Conservation (phyloP, 2,797 vertebrate species). For the Eulemur rubriventer region DNA sequence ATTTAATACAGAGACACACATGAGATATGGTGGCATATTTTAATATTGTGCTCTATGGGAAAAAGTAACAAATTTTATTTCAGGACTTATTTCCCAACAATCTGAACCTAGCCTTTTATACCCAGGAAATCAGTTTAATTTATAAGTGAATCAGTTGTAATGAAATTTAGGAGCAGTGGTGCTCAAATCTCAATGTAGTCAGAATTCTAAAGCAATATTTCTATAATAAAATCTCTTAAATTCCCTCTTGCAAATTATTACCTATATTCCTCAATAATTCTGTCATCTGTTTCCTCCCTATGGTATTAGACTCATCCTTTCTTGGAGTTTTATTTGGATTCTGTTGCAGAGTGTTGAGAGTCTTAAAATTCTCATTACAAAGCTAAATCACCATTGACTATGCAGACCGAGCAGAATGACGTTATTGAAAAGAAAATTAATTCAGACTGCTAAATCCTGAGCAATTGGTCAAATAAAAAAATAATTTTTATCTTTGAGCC, state of each 20-base stretch:
- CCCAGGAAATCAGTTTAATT: constrained; percentile 53
- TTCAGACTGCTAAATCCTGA: neutral
- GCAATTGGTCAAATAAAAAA: neutral
- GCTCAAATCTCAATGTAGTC: constrained; percentile 34
- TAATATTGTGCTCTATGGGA: neutral
- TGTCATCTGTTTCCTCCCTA: constrained; percentile 19
- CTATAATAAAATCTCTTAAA: neutral
- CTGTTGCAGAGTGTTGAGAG: neutral
- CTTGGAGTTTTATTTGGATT: neutral
- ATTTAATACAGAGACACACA: neutral
- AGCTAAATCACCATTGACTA: neutral
- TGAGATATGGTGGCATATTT: neutral
- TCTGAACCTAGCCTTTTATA: constrained; percentile 3
- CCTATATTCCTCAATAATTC: neutral
- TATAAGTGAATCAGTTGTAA: constrained; percentile 12
- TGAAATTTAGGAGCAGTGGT: neutral
- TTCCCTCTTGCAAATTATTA: constrained; percentile 43
- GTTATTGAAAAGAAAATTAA: neutral
- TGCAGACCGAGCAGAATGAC: neutral
- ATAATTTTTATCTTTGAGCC: neutral
- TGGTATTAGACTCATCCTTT: neutral
- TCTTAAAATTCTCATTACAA: constrained; percentile 1
- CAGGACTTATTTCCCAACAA: neutral
- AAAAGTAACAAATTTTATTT: constrained; percentile 21
- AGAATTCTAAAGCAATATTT: constrained; percentile 33